phyloP scores from a whole-genome alignment of 2,113 vertebrate species.

The Prinia subflava region DNA sequence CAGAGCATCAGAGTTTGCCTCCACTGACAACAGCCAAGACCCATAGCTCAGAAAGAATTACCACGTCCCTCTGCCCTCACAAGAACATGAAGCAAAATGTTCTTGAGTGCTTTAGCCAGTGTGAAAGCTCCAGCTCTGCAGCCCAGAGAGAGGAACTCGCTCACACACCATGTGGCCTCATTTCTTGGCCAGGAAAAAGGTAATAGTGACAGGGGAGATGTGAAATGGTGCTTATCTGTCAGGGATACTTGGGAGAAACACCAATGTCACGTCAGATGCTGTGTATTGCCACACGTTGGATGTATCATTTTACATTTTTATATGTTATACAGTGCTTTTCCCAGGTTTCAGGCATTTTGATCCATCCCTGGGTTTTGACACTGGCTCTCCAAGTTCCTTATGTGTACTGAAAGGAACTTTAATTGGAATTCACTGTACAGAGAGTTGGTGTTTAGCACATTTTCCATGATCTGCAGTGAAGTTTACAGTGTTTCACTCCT shows the following conservation, averaged over 20 bases:
- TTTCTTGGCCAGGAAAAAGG: not conserved
- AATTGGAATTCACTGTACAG: not conserved
- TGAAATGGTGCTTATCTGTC: not conserved
- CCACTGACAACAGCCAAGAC: not conserved
- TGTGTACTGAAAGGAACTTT: not conserved
- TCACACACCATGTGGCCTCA: accelerated
- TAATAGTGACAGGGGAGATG: not conserved
- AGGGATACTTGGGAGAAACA: not conserved
- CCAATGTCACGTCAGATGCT: not conserved
- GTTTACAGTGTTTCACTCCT: not conserved
- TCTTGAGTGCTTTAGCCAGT: not conserved
- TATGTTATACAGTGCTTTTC: not conserved
- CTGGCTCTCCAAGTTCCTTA: not conserved
- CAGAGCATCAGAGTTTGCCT: not conserved
- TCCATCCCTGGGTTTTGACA: not conserved
- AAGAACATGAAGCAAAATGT: not conserved
- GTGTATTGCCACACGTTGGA: too few relatives aligned
- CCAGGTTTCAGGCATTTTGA: not conserved
- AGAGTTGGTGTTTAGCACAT: not conserved
- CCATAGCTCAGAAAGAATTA: not conserved
- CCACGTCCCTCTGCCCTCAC: not conserved
- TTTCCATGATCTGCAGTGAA: not conserved
- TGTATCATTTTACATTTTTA: not conserved
- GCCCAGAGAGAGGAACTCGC: not conserved
- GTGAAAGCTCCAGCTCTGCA: not conserved